phyloP scores from a whole-genome alignment of 1,140 invertebrate species.

The Thereuonema tuberculata region DNA sequence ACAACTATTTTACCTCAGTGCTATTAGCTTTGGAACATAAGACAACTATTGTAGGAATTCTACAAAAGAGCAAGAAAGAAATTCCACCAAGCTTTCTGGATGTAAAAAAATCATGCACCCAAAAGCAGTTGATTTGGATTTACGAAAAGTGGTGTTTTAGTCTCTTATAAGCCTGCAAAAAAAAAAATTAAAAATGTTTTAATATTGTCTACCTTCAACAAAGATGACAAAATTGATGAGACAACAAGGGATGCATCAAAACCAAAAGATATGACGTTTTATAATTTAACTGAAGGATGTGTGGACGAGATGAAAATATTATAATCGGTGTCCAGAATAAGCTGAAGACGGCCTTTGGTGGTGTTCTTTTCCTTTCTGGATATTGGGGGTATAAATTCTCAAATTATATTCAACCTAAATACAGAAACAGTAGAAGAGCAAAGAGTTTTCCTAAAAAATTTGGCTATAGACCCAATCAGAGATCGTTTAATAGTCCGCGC shows the following conservation, averaged over 20 bases:
- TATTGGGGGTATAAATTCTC: slow-evolving; percentile 9
- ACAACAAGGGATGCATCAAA: slow-evolving; percentile 17
- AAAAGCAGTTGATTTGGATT: slow-evolving; percentile 5
- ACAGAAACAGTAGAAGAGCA: background rate
- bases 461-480: background rate
- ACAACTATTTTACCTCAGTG: slow-evolving; percentile 32
- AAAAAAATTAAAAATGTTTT: slow-evolving; percentile 18
- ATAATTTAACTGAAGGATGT: slow-evolving; percentile 23
- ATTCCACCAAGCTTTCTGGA: slow-evolving; percentile 20
- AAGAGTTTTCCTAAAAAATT: background rate
- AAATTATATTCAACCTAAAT: background rate
- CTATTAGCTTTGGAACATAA: slow-evolving; percentile 23
- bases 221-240: slow-evolving; percentile 16
- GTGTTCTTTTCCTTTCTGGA: slow-evolving; percentile 19
- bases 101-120: background rate
- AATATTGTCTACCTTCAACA: slow-evolving; percentile 18
- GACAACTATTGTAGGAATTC: slow-evolving; percentile 26
- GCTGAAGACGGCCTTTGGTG: slow-evolving; percentile 15
- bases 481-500: background rate
- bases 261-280: slow-evolving; percentile 18
- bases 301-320: slow-evolving; percentile 19
- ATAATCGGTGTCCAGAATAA: slow-evolving; percentile 10
- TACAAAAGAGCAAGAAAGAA: slow-evolving; percentile 29
- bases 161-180: background rate
- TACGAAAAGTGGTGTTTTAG: background rate